A percentile compares a stretch with the other conserved stretches of the same genome.
phyloP scores from a whole-genome alignment of 37 sponge, comb jelly and placozoan genomes.

The Chondrosia reniformis region DNA sequence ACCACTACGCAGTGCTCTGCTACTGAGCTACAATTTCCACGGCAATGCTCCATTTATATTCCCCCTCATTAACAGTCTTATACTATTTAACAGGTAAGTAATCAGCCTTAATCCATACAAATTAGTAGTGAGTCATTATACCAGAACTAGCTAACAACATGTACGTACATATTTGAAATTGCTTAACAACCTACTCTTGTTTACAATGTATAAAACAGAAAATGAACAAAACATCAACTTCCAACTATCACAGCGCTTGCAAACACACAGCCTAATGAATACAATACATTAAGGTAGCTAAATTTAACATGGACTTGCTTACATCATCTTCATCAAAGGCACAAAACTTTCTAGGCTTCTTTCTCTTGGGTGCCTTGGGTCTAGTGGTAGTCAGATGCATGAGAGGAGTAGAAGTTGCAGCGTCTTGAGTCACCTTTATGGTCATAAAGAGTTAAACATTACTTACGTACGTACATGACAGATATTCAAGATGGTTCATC shows the following conservation, averaged over 20 bases:
- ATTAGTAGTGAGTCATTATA: too few relatives aligned
- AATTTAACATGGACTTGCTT: too few relatives aligned
- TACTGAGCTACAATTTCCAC: too few relatives aligned
- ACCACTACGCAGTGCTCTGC: too few relatives aligned
- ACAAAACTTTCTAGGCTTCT: constrained; percentile 52
- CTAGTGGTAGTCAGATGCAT: constrained; percentile 66
- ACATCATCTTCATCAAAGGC: constrained; percentile 78
- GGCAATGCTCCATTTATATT: too few relatives aligned
- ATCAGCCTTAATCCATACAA: too few relatives aligned
- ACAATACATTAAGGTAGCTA: too few relatives aligned
- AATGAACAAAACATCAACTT: neutral
- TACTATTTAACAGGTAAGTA: too few relatives aligned
- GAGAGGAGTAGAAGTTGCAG: constrained; percentile 47
- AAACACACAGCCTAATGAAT: neutral
- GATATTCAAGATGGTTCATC: too few relatives aligned
- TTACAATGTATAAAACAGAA: neutral
- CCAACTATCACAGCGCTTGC: neutral
- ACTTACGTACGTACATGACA: too few relatives aligned
- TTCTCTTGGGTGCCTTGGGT: constrained; percentile 34
- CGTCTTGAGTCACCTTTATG: constrained; percentile 50
- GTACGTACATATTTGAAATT: neutral
- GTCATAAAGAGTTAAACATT: too few relatives aligned
- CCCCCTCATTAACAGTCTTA: too few relatives aligned
- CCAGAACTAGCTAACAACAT: neutral
- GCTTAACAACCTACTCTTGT: neutral